Base-by-base conservation (phyloP, 1,140 invertebrate genomes). In the Pseudomyrmex pallidus region DNA sequence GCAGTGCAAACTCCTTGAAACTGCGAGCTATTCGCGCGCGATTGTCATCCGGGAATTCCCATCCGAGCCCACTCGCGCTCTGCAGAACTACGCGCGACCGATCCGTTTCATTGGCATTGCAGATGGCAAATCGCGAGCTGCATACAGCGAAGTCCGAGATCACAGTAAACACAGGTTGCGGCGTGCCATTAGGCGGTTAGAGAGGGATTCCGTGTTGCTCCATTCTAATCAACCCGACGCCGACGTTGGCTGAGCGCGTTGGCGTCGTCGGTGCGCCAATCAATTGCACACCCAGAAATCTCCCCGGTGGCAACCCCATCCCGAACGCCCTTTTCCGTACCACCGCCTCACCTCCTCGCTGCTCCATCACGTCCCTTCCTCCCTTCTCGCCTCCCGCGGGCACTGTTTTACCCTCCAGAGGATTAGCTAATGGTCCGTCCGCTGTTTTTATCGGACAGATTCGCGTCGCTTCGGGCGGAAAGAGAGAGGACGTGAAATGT, bases 191-290 rank as follows among this genome's bases (percentile, higher is more conserved):
- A 94, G 90, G 90, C 86, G 90, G 92, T 91, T 92, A 91, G 93
- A 94, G 92, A 94, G 93, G 93, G 90, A 94, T 93, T 94, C 85
- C 93, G 90, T 94, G 93, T 94, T 94, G 91, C 90, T 91, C 91
- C 91, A 93, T 94, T 94, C 92, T 94, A 94, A 94, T 94, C 93
- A 93, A 94, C 89, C 35, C 91, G 84, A 90, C 90, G 90, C 85
- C 89, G 84, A 70, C 85, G 85, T 84, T 87, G 82, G 83, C 78
- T 68, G 82, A 76, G 56, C 83, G 61, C 83, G 82, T 85, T 68
- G 87, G 83, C 89, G 84, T 85, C 87, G 87, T 84, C 85, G 89
- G 84, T 89, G 89, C 91, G 91, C 91, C 92, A 94, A 93, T 93
- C 93, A 93, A 94, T 93, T 92, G 91, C 90, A 90, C 90, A 85